Percentiles rank a stretch among this genome's conserved stretches.
These are phyloP conservation scores for Agrochola macilenta DNA, from an alignment of 2,888 invertebrate genomes.

Conservation along the genomic window DNA sequence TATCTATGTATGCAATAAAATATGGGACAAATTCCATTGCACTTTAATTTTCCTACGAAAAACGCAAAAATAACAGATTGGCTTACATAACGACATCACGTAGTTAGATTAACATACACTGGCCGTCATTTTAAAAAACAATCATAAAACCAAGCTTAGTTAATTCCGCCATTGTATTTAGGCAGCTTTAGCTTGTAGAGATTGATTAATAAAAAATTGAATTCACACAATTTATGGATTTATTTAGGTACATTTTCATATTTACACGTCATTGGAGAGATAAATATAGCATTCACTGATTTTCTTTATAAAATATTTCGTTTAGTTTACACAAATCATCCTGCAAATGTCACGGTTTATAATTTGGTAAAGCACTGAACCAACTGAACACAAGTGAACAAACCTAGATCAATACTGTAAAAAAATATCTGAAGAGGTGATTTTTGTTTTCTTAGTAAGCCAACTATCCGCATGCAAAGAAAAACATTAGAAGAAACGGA, in stretches of 20 bases:
- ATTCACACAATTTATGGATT: conserved; percentile 22
- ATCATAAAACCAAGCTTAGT: conserved; percentile 38
- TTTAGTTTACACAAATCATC: background rate
- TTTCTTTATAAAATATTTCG: too few relatives aligned
- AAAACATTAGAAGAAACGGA: too few relatives aligned
- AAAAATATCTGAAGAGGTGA: too few relatives aligned
- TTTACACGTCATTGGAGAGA: background rate
- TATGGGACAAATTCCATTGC: conserved; percentile 20
- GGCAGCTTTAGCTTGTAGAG: conserved; percentile 70
- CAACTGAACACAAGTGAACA: too few relatives aligned
- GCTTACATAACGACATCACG: conserved; percentile 52
- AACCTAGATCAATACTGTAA: too few relatives aligned
- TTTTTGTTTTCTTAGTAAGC: too few relatives aligned
- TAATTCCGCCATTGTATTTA: conserved; percentile 59
- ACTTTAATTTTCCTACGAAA: conserved; percentile 33
- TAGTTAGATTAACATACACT: conserved; percentile 52
- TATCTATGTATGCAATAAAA: too few relatives aligned
- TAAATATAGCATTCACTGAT: too few relatives aligned
- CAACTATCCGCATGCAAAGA: too few relatives aligned
- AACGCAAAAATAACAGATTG: conserved; percentile 49
- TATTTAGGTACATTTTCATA: background rate
- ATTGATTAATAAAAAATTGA: conserved; percentile 8
- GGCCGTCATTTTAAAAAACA: conserved; percentile 19
- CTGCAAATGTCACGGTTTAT: background rate
- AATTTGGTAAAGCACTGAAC: background rate